A percentile compares a stretch with the other conserved stretches of the same genome.
These are phyloP conservation scores for Crocallis elinguaria DNA, from an alignment of 2,888 invertebrate genomes.

Conservation along the genomic window DNA sequence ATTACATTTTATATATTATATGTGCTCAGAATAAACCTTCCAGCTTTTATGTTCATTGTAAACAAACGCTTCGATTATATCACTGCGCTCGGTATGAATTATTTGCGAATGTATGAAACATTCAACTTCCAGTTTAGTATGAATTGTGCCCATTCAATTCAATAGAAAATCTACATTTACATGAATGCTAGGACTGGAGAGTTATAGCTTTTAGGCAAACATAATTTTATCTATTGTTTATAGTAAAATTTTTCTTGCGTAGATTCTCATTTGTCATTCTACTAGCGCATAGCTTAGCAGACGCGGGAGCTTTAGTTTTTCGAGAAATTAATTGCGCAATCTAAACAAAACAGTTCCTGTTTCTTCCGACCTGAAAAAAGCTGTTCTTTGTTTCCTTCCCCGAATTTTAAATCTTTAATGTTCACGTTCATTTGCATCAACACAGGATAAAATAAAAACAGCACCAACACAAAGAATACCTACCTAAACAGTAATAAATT, in stretches of 20 bases:
- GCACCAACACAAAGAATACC: constrained; percentile 26
- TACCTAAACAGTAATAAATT: constrained; percentile 21
- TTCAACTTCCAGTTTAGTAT: background rate
- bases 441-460: constrained; percentile 6
- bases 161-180: no score
- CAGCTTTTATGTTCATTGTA: constrained; percentile 1
- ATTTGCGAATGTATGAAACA: constrained; percentile 5
- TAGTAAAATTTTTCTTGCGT: no score
- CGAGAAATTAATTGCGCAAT: no score
- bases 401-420: background rate
- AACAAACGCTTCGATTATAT: constrained; percentile 4
- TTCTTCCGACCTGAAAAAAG: no score
- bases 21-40: constrained; percentile 2
- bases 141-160: constrained; percentile 10
- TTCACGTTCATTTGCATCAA: background rate
- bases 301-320: no score
- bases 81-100: background rate
- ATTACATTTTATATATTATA: constrained; percentile 2
- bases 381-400: background rate
- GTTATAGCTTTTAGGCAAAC: no score
- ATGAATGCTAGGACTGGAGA: background rate
- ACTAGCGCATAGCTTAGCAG: no score
- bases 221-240: no score
- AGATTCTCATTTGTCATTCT: no score
- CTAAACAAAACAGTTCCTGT: no score